Conservation (phyloP, 2,113 vertebrate species). For the Sceloporus undulatus region DNA sequence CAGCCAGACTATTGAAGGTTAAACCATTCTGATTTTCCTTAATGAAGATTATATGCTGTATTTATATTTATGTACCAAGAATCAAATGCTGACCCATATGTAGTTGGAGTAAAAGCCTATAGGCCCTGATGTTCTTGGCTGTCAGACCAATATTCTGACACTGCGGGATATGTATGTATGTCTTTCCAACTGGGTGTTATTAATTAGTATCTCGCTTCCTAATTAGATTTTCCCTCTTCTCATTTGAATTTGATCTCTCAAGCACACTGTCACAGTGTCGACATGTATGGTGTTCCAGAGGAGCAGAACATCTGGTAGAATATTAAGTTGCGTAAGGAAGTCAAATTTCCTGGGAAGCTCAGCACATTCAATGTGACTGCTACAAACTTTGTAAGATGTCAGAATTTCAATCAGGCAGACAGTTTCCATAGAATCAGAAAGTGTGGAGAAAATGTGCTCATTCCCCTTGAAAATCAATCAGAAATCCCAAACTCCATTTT, state of each 20-base stretch:
- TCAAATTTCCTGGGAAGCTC: slow-evolving; percentile 21
- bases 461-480: background rate
- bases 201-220: slow-evolving; percentile 65
- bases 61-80: slow-evolving; percentile 22
- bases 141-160: background rate
- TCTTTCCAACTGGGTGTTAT: slow-evolving; percentile 49
- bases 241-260: slow-evolving; percentile 55
- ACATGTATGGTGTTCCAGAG: slow-evolving; percentile 37
- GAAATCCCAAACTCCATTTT: background rate
- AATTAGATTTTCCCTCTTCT: slow-evolving; percentile 52
- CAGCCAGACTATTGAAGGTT: slow-evolving; percentile 20
- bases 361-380: slow-evolving; percentile 10
- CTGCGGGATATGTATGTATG: slow-evolving; percentile 37
- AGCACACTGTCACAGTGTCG: slow-evolving; percentile 45
- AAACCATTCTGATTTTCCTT: slow-evolving; percentile 25
- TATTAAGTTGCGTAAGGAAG: slow-evolving; percentile 47
- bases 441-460: background rate
- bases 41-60: background rate
- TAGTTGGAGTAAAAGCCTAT: slow-evolving; percentile 4
- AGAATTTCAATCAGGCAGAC: slow-evolving; percentile 20
- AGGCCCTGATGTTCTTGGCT: background rate
- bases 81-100: slow-evolving; percentile 28
- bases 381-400: slow-evolving; percentile 23
- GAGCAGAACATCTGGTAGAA: slow-evolving; percentile 46
- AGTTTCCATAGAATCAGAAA: background rate